These are phyloP conservation scores for Hycleus cichorii DNA, from an alignment of 1,140 invertebrate genomes.

Conservation along the genomic window DNA sequence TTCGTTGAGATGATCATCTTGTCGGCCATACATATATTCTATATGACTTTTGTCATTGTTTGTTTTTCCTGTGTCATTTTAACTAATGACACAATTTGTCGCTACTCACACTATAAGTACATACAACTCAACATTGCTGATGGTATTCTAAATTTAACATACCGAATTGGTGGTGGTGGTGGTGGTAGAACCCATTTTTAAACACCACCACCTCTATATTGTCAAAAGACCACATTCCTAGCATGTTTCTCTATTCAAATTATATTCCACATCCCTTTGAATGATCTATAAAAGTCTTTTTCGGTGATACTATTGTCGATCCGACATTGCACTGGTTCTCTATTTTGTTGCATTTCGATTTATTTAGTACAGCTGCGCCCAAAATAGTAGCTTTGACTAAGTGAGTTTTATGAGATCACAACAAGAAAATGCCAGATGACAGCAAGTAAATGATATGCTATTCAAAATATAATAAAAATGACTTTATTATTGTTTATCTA, in stretches of 20 bases:
- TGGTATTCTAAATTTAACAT: conserved; percentile 10
- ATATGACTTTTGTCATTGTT: conserved; percentile 18
- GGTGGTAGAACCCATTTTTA: not conserved
- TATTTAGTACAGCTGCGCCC: too few species aligned
- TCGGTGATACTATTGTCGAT: too few species aligned
- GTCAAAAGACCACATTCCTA: conserved; percentile 4
- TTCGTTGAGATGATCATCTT: conserved; percentile 22
- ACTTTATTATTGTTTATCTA: too few species aligned
- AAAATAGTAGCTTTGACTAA: too few species aligned
- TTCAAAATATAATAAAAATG: not conserved
- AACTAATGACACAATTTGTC: conserved; percentile 29
- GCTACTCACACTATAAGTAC: conserved; percentile 15
- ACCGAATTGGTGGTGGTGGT: not conserved
- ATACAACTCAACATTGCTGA: conserved; percentile 11
- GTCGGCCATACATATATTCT: conserved; percentile 1
- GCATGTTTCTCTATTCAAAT: conserved; percentile 1
- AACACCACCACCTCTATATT: too few species aligned
- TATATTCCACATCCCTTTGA: not conserved
- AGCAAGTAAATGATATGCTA: too few species aligned
- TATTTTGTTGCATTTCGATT: too few species aligned
- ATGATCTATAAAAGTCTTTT: conserved; percentile 4
- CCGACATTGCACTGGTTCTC: too few species aligned
- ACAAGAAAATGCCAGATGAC: too few species aligned
- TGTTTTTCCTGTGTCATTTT: conserved; percentile 18
- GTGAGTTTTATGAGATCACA: too few species aligned